Evolutionary conservation across 2,888 invertebrate species (phyloP).

Genomic region (Lumbricus terrestris): DNA sequence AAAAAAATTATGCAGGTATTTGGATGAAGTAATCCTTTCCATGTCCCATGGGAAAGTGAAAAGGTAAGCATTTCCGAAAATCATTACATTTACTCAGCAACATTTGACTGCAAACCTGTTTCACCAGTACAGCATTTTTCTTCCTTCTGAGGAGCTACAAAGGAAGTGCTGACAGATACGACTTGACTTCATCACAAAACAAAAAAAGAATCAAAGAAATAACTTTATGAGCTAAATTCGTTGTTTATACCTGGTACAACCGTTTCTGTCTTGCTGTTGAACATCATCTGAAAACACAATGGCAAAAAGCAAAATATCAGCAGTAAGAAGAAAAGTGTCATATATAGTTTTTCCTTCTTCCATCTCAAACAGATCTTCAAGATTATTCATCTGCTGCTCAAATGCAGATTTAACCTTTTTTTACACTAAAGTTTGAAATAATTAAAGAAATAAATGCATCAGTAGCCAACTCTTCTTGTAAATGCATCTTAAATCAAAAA

Average conservation of each 20-base stretch:
- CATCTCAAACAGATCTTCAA: background rate
- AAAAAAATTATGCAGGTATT: too few species aligned
- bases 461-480: background rate
- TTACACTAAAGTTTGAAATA: too few species aligned
- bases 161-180: background rate
- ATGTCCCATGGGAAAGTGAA: background rate
- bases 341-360: background rate
- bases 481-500: background rate
- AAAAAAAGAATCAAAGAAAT: background rate
- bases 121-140: background rate
- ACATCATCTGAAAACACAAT: background rate
- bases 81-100: background rate
- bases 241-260: conserved; percentile 8
- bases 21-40: background rate
- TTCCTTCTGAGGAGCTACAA: too few species aligned
- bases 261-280: background rate
- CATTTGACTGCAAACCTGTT: background rate
- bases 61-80: background rate
- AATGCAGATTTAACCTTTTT: too few species aligned
- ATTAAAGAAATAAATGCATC: too few species aligned
- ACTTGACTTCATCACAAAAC: background rate
- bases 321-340: background rate
- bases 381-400: background rate
- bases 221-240: too few species aligned
- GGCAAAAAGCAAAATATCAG: background rate